These are phyloP conservation scores for Eurytemora carolleeae DNA, from an alignment of 1,140 invertebrate species.

Conservation along the genomic window DNA sequence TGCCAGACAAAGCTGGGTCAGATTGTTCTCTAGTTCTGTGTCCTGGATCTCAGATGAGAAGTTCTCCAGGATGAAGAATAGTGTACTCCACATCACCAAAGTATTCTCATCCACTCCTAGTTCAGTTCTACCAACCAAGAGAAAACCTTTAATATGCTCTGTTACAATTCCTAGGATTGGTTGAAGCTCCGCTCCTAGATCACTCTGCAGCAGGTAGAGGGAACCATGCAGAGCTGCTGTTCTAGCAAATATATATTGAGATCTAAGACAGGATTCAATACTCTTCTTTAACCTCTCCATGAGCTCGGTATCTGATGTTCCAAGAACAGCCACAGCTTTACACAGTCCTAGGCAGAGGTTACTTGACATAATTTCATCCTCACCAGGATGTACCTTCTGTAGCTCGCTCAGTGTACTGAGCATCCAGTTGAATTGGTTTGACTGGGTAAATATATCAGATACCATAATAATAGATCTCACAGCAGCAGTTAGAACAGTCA, in stretches of 20 bases:
- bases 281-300: constrained; percentile 39
- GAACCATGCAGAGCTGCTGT: constrained; percentile 47
- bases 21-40: constrained; percentile 24
- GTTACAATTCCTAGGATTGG: constrained; percentile 8
- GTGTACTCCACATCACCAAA: constrained; percentile 35
- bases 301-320: constrained; percentile 22
- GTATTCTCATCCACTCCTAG: background rate
- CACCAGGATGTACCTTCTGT: constrained; percentile 35
- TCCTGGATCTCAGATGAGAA: constrained; percentile 27
- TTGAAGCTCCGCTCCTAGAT: constrained; percentile 20
- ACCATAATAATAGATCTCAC: constrained; percentile 42
- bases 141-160: background rate
- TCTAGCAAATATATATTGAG: constrained; percentile 39
- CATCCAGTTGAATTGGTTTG: constrained; percentile 50
- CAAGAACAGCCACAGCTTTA: constrained; percentile 44
- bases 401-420: constrained; percentile 41
- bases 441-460: constrained; percentile 48
- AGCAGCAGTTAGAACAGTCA: constrained; percentile 41
- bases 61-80: constrained; percentile 46
- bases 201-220: constrained; percentile 48
- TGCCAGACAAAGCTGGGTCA: background rate
- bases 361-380: constrained; percentile 48
- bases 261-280: constrained; percentile 40
- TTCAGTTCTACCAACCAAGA: background rate
- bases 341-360: constrained; percentile 45